A percentile compares a stretch with the other conserved stretches of the same genome.
Evolutionary conservation across 2,797 vertebrate species (phyloP).

Genomic region (Sandelia bainsii): DNA sequence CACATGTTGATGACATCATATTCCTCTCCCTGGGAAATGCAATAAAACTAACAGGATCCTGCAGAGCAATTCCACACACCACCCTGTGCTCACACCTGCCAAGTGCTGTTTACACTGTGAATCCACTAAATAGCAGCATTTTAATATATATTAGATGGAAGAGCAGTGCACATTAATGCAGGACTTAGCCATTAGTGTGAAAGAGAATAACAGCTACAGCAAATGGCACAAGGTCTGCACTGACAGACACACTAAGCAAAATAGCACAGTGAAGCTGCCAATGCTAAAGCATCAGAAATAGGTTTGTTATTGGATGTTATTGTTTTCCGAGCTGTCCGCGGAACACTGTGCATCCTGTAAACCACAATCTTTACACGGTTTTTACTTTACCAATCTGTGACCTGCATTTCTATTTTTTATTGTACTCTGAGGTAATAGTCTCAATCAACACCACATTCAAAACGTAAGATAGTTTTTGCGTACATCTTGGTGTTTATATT

Average conservation of each 20-base stretch:
- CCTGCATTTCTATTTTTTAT: constrained; percentile 10
- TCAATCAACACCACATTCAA: constrained; percentile 2
- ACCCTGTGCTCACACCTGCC: constrained; percentile 51
- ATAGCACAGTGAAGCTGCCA: neutral
- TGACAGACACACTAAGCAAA: neutral
- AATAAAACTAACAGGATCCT: constrained; percentile 62
- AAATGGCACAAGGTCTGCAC: neutral
- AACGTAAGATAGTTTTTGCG: neutral
- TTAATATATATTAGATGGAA: constrained; percentile 2
- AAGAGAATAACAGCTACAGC: neutral
- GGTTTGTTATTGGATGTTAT: neutral
- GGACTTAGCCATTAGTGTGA: neutral
- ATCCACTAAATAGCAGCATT: constrained; percentile 24
- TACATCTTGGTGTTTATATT: neutral
- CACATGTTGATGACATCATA: constrained; percentile 77
- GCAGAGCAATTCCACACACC: constrained; percentile 32
- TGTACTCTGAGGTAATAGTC: neutral
- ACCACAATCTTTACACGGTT: neutral
- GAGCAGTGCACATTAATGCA: neutral
- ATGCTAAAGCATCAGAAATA: constrained; percentile 5
- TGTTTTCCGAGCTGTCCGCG: constrained; percentile 22
- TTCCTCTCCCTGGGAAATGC: constrained; percentile 63
- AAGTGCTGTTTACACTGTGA: constrained; percentile 27
- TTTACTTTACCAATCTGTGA: constrained; percentile 23
- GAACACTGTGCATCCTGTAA: neutral